phyloP scores from a whole-genome alignment of 1,140 invertebrate genomes.

The Lepidurus apus region DNA sequence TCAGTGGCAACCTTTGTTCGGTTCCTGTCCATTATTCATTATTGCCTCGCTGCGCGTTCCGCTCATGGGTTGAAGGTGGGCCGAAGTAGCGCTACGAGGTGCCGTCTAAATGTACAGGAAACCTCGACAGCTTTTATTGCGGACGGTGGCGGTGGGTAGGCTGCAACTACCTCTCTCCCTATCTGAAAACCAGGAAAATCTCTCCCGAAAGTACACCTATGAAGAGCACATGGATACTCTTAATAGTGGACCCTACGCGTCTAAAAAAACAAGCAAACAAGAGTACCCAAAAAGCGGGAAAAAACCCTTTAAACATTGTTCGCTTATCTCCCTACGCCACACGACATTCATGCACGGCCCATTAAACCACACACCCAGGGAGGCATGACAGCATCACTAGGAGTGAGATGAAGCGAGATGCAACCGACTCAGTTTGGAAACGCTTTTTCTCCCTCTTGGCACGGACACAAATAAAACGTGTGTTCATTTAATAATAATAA shows the following conservation, averaged over 20 bases:
- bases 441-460: conserved; percentile 2
- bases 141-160: too few species aligned
- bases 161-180: too few species aligned
- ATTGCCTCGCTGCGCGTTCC: too few species aligned
- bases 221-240: too few species aligned
- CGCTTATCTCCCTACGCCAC: conserved; percentile 17
- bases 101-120: too few species aligned
- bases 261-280: neutral
- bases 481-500: neutral
- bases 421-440: neutral
- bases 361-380: conserved; percentile 5
- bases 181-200: too few species aligned
- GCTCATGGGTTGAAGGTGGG: too few species aligned
- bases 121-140: too few species aligned
- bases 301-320: neutral
- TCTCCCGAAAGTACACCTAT: too few species aligned
- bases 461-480: neutral
- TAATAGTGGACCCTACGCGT: neutral
- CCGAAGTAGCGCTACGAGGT: too few species aligned
- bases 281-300: neutral
- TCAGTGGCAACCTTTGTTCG: too few species aligned
- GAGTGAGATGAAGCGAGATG: neutral
- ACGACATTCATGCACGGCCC: conserved; percentile 3
- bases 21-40: too few species aligned
- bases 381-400: conserved; percentile 3